Percentiles rank a stretch among this genome's conserved stretches.
phyloP scores from a whole-genome alignment of 2,113 vertebrate species.

The Romanogobio albipinnatus region DNA sequence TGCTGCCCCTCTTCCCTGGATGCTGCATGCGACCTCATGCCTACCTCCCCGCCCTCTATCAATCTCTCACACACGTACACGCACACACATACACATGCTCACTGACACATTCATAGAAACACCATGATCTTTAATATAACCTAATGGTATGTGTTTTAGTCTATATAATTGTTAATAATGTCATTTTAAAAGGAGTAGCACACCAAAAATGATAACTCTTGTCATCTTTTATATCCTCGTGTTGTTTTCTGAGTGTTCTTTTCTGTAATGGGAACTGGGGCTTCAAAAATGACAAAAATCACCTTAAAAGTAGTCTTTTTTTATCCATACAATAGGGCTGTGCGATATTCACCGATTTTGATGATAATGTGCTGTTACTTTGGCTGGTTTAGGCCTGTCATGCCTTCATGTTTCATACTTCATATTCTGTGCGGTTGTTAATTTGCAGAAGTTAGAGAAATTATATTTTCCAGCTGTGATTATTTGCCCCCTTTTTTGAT shows the following conservation, averaged over 20 bases:
- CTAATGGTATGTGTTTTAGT: slow-evolving; percentile 8
- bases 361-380: no score
- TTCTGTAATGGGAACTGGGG: not conserved
- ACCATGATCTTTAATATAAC: not conserved
- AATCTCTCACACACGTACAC: slow-evolving; percentile 8
- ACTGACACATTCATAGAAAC: slow-evolving; percentile 8
- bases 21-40: slow-evolving; percentile 77
- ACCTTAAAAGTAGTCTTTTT: not conserved
- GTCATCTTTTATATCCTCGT: not conserved
- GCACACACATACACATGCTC: not conserved
- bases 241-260: not conserved
- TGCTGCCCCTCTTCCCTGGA: slow-evolving; percentile 67
- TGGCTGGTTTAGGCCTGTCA: no score
- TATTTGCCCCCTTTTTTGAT: no score
- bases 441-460: no score
- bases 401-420: no score
- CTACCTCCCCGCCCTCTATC: slow-evolving; percentile 60
- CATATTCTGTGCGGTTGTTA: no score
- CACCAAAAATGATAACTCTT: not conserved
- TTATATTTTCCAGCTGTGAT: no score
- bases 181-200: not conserved
- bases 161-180: not conserved
- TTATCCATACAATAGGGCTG: not conserved
- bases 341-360: not conserved
- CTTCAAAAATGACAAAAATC: not conserved